Conservation (phyloP, 53 echinoderm and acorn worm genomes). For the Echinarachnius parma region DNA sequence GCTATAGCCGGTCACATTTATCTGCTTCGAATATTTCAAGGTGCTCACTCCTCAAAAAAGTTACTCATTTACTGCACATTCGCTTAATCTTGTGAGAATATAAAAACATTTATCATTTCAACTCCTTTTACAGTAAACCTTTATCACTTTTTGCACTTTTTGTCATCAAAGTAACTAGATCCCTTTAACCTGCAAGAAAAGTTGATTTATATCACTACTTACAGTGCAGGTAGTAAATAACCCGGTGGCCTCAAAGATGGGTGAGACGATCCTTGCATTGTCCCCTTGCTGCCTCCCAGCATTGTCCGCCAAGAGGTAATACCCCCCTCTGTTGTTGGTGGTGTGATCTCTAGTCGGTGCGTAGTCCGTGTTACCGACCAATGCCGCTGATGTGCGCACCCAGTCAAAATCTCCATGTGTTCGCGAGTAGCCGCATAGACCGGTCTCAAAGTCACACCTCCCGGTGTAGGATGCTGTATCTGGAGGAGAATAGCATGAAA, state of each 20-base stretch:
- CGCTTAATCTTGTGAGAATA: no score
- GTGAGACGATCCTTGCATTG: slow-evolving; percentile 46
- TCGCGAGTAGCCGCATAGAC: slow-evolving; percentile 30
- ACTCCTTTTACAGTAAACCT: no score
- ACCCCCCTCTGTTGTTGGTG: slow-evolving; percentile 54
- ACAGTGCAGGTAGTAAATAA: slow-evolving; percentile 26
- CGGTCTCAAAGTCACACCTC: slow-evolving; percentile 47
- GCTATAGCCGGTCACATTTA: no score
- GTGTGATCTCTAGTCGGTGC: slow-evolving; percentile 62
- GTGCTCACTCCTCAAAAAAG: no score
- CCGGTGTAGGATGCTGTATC: neutral
- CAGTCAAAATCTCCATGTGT: slow-evolving; percentile 47
- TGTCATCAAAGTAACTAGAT: no score
- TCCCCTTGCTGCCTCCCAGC: slow-evolving; percentile 36
- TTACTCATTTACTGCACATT: no score
- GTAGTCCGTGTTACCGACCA: slow-evolving; percentile 17
- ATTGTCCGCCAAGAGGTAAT: slow-evolving; percentile 65
- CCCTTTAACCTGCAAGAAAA: no score
- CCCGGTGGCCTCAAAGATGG: slow-evolving; percentile 25
- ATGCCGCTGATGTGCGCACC: slow-evolving; percentile 40
- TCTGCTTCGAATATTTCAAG: no score
- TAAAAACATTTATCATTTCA: no score
- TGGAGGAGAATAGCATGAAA: neutral
- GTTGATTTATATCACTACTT: neutral
- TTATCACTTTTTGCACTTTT: no score